Percentiles rank a stretch among this genome's conserved stretches.
Conservation (phyloP, 2,113 vertebrate species). For the Periophthalmus modestus region DNA sequence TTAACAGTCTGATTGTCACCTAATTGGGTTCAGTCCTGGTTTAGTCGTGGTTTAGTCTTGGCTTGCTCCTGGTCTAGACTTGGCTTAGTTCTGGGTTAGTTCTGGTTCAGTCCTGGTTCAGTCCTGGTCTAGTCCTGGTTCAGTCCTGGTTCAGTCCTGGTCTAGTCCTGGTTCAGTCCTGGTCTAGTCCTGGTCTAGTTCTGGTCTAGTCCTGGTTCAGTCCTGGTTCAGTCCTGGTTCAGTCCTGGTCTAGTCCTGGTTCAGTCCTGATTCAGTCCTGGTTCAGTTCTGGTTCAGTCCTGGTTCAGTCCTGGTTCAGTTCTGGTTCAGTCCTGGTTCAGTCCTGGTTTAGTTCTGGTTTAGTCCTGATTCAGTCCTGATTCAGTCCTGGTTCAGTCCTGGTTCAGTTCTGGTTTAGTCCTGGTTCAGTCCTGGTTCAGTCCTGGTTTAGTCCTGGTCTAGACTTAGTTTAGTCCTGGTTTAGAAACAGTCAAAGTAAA, state of each 20-base stretch:
- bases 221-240: neutral
- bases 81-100: neutral
- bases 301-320: neutral
- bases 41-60: neutral
- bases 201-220: neutral
- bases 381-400: neutral
- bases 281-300: neutral
- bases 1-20: conserved; percentile 3
- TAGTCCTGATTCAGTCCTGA: neutral
- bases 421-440: neutral
- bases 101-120: neutral
- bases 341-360: neutral
- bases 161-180: neutral
- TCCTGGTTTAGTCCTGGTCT: neutral
- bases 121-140: neutral
- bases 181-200: neutral
- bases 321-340: too few species aligned
- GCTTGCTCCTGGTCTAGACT: neutral
- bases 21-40: neutral
- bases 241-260: neutral
- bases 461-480: neutral
- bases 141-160: neutral
- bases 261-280: neutral
- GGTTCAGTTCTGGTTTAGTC: neutral
- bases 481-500: neutral